Percentiles rank a stretch among this genome's conserved stretches.
Evolutionary conservation across 30 jellyfish, hydroid and myxozoan genomes (phyloP).

Genomic region (Nemopilema nomurai): DNA sequence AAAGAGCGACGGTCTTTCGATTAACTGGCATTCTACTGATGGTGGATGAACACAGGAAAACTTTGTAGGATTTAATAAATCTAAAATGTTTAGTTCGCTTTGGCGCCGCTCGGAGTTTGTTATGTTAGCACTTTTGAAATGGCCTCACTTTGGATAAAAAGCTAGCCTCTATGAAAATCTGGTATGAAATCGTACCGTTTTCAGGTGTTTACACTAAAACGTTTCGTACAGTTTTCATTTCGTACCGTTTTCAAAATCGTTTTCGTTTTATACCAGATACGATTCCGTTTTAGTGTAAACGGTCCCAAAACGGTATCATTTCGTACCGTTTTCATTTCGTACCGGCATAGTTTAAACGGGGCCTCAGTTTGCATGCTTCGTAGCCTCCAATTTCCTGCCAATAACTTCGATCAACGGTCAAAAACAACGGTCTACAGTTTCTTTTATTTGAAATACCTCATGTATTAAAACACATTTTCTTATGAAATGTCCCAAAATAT

Average conservation of each 20-base stretch:
- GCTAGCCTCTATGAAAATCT: constrained; percentile 17
- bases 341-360: constrained; percentile 37
- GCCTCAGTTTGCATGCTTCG: no score
- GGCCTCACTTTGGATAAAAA: constrained; percentile 2
- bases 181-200: constrained; percentile 6
- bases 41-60: neutral
- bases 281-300: constrained; percentile 6
- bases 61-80: constrained; percentile 7
- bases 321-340: constrained; percentile 4
- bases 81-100: neutral
- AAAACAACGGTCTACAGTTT: no score
- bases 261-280: constrained; percentile 13
- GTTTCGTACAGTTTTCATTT: neutral
- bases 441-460: no score
- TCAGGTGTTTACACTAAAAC: neutral
- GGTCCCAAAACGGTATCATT: constrained; percentile 2
- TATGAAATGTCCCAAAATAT: no score
- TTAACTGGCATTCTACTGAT: constrained; percentile 23
- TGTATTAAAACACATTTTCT: no score
- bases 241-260: constrained; percentile 1
- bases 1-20: constrained; percentile 9
- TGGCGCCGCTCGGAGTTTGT: constrained; percentile 1
- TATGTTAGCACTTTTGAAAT: neutral
- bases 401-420: no score
- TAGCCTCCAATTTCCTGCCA: no score